Conservation (phyloP, 2,797 vertebrate species). For the Poeciliopsis infans region DNA sequence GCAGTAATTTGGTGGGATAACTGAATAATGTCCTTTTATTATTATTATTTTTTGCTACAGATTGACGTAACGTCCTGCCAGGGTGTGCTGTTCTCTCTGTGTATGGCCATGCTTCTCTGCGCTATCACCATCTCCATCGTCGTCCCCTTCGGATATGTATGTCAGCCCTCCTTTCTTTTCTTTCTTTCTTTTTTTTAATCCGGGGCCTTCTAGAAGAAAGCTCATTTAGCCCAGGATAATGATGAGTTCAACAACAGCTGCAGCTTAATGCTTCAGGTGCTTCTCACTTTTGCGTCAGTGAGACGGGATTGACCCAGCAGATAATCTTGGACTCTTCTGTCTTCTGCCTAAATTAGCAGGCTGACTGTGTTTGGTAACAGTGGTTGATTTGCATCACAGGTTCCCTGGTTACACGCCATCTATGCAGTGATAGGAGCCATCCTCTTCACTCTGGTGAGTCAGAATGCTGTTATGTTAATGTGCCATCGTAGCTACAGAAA, state of each 20-base stretch:
- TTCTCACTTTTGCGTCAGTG: slow-evolving; percentile 8
- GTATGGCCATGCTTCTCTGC: slow-evolving; percentile 89
- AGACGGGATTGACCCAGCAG: slow-evolving; percentile 54
- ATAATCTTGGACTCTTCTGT: slow-evolving; percentile 42
- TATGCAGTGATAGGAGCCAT: slow-evolving; percentile 89
- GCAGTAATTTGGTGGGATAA: neutral
- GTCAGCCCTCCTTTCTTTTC: slow-evolving; percentile 51
- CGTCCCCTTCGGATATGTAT: slow-evolving; percentile 92
- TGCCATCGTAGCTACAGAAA: neutral
- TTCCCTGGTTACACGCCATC: slow-evolving; percentile 91
- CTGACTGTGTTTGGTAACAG: slow-evolving; percentile 46
- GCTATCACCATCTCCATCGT: slow-evolving; percentile 86
- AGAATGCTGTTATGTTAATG: neutral
- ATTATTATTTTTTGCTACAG: slow-evolving; percentile 64
- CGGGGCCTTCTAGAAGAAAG: slow-evolving; percentile 15
- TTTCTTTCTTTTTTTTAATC: too few relatives aligned
- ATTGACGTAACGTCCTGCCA: slow-evolving; percentile 92
- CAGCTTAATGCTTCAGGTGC: slow-evolving; percentile 28
- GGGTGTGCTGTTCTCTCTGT: slow-evolving; percentile 88
- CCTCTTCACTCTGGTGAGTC: slow-evolving; percentile 90
- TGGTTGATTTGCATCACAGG: slow-evolving; percentile 70
- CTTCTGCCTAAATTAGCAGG: slow-evolving; percentile 47
- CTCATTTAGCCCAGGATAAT: slow-evolving; percentile 31
- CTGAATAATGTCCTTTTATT: too few relatives aligned
- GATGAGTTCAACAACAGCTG: slow-evolving; percentile 29